phyloP scores from a whole-genome alignment of 1,140 invertebrate genomes.

The Anthonomus grandis region DNA sequence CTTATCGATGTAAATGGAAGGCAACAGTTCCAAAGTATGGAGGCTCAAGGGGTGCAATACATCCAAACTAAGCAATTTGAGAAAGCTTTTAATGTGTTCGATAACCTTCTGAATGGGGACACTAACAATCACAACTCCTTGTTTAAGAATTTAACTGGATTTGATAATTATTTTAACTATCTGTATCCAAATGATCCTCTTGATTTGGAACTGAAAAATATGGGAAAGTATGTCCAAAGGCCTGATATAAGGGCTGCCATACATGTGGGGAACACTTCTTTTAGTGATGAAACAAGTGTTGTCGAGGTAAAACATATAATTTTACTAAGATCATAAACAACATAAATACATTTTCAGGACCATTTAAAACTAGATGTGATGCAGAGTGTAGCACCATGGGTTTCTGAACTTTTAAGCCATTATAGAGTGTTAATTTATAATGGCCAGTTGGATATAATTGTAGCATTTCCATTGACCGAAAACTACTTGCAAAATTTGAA shows the following conservation, averaged over 20 bases:
- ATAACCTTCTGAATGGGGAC: slow-evolving; percentile 64
- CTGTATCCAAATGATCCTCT: slow-evolving; percentile 53
- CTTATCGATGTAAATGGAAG: slow-evolving; percentile 63
- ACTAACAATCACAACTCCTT: slow-evolving; percentile 52
- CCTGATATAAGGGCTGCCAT: slow-evolving; percentile 54
- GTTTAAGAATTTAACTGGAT: slow-evolving; percentile 68
- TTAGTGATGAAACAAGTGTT: slow-evolving; percentile 46
- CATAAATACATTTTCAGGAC: too few relatives aligned
- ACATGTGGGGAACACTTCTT: slow-evolving; percentile 53
- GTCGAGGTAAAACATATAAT: slow-evolving; percentile 17
- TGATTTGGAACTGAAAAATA: slow-evolving; percentile 35
- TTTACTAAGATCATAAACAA: too few relatives aligned
- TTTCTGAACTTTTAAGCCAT: slow-evolving; percentile 64
- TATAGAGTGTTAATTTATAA: slow-evolving; percentile 74
- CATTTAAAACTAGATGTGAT: slow-evolving; percentile 65
- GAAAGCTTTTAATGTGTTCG: slow-evolving; percentile 64
- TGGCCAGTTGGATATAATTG: slow-evolving; percentile 82
- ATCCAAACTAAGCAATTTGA: slow-evolving; percentile 62
- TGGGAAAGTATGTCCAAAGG: slow-evolving; percentile 58
- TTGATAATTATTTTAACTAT: slow-evolving; percentile 68
- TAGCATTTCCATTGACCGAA: slow-evolving; percentile 74
- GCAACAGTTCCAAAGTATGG: slow-evolving; percentile 57
- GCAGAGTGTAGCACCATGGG: slow-evolving; percentile 73
- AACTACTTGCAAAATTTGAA: slow-evolving; percentile 64
- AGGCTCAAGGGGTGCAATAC: slow-evolving; percentile 54